Conservation (phyloP, 2,888 invertebrate genomes). For the Entomobrya proxima region DNA sequence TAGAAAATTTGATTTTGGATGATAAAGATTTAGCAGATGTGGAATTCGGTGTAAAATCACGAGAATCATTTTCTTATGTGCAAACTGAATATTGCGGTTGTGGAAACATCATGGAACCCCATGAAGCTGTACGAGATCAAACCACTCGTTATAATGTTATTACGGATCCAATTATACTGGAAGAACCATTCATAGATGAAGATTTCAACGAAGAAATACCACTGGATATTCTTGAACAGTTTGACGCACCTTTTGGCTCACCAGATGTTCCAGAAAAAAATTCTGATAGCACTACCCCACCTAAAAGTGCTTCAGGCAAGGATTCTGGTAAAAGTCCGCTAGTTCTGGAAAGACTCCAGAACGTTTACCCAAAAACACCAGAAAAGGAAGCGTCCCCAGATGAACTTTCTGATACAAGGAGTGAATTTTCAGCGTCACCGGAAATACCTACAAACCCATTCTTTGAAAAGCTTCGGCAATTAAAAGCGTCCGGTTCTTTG, state of each 20-base stretch:
- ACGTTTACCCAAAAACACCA: neutral
- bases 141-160: neutral
- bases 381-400: constrained; percentile 10
- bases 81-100: constrained; percentile 24
- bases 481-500: neutral
- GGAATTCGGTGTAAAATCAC: neutral
- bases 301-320: neutral
- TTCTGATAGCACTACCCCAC: neutral
- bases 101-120: constrained; percentile 33
- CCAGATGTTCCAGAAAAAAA: neutral
- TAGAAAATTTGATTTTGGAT: constrained; percentile 1
- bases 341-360: neutral
- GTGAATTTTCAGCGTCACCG: constrained; percentile 29
- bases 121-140: neutral
- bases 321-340: neutral
- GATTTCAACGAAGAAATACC: neutral
- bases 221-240: constrained; percentile 13
- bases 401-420: constrained; percentile 23
- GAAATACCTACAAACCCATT: constrained; percentile 1
- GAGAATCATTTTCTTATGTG: constrained; percentile 20
- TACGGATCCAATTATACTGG: neutral
- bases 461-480: neutral
- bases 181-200: constrained; percentile 18
- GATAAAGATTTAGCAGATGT: neutral
- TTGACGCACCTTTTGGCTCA: neutral